Base-by-base conservation (phyloP, 2,888 invertebrate genomes). In the Cataglyphis albicans region DNA sequence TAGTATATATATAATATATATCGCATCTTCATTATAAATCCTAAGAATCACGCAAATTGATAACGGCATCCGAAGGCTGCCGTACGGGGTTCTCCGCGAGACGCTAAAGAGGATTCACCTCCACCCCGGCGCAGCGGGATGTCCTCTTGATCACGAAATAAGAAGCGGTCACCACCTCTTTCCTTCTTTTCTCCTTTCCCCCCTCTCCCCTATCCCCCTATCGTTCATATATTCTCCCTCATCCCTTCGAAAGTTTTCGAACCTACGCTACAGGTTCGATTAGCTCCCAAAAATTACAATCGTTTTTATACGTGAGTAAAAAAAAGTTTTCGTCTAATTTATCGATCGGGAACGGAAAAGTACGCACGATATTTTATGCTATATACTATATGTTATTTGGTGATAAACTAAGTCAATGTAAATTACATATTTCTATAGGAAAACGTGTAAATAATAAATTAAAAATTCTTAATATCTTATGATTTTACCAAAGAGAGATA, bases 1-100 rank as follows among this genome's bases (percentile, higher is more conserved):
- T 48, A 44, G 92, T 93, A 18, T 15, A 5, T 91, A 93, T 93
- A n/a, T 52, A 52, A 44, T 44, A 44, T 18, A 18, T 91, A 93
- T 93, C 92, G 94, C 92, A 87, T 94, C 93, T 94, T 94, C 92
- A 93, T 93, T 93, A 92, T 91, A 91, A 93, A 93, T 92, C 91
- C 90, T 90, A 88, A 93, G 91, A 92, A 94, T 94, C 93, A 92
- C 92, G 91, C 92, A 92, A 94, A 93, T 93, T 92, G 92, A 93
- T 93, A 93, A 92, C 92, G 92, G 92, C 92, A 91, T 91, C 90
- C 90, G 90, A 86, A 89, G 89, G 91, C 92, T 92, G 92, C 91
- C 87, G 89, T 86, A 87, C 52, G 87, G 87, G 88, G 85, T 84
- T 84, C 86, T 86, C 86, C 52, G 87, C 85, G 86, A 89, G 84